Evolutionary conservation across 2,888 invertebrate species (phyloP).

Genomic region (Drosophila niveifrons): DNA sequence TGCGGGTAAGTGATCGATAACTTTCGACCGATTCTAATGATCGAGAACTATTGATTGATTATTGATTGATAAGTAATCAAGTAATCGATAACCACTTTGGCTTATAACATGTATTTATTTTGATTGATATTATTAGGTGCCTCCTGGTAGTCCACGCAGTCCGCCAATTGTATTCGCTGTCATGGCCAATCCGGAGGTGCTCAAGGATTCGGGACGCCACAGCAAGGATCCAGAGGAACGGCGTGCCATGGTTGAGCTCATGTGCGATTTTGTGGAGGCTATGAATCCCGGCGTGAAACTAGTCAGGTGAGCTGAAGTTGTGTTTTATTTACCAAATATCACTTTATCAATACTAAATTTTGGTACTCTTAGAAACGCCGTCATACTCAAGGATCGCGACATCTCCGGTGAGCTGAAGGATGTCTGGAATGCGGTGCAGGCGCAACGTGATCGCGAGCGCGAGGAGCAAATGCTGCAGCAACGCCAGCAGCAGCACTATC

Average conservation of each 20-base stretch:
- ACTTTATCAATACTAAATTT: background rate
- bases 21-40: no score
- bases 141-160: constrained; percentile 88
- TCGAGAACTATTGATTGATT: no score
- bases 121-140: constrained; percentile 79
- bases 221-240: constrained; percentile 89
- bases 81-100: no score
- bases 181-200: constrained; percentile 90
- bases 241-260: constrained; percentile 89
- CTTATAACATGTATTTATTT: no score
- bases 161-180: constrained; percentile 90
- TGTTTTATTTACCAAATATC: no score
- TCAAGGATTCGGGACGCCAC: constrained; percentile 89
- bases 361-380: constrained; percentile 84
- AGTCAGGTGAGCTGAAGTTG: constrained; percentile 83
- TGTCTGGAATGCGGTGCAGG: constrained; percentile 90
- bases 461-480: constrained; percentile 85
- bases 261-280: constrained; percentile 90
- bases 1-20: constrained; percentile 86
- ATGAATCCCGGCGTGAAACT: constrained; percentile 89
- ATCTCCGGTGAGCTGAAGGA: constrained; percentile 91
- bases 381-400: constrained; percentile 89
- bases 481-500: constrained; percentile 83
- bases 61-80: no score
- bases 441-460: constrained; percentile 85